Evolutionary conservation across 2,113 vertebrate species (phyloP).

Genomic region (Leucoraja erinaceus): DNA sequence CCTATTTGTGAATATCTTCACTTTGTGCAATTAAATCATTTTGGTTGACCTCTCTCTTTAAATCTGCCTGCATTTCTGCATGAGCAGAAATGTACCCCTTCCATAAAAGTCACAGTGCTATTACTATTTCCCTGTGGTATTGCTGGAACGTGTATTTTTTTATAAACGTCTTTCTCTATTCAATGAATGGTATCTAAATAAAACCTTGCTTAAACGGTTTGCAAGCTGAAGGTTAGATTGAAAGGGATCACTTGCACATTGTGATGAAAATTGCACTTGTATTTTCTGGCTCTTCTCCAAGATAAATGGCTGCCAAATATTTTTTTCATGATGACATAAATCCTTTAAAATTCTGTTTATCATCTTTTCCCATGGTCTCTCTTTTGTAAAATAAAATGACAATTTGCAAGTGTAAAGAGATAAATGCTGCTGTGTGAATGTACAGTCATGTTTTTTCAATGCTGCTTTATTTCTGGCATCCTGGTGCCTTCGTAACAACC

Average conservation of each 20-base stretch:
- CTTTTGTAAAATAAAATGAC: background rate
- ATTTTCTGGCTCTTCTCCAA: background rate
- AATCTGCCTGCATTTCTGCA: background rate
- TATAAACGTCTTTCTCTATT: background rate
- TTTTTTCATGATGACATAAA: background rate
- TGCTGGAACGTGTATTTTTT: background rate
- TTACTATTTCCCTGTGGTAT: background rate
- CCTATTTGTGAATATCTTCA: background rate
- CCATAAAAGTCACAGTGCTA: background rate
- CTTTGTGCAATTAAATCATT: conserved; percentile 15
- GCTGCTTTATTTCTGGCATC: background rate
- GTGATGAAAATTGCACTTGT: background rate
- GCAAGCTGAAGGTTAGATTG: background rate
- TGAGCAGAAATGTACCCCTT: background rate
- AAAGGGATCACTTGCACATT: background rate
- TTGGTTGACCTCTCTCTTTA: background rate
- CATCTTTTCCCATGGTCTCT: background rate
- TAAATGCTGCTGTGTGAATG: background rate
- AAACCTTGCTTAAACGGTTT: background rate
- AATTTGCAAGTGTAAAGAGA: background rate
- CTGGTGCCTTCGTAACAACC: too few relatives aligned
- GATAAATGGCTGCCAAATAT: background rate
- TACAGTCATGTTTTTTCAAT: background rate
- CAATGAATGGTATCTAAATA: background rate
- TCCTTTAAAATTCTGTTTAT: background rate